A percentile compares a stretch with the other conserved stretches of the same genome.
phyloP scores from a whole-genome alignment of 2,797 vertebrate genomes.

The Masticophis lateralis region DNA sequence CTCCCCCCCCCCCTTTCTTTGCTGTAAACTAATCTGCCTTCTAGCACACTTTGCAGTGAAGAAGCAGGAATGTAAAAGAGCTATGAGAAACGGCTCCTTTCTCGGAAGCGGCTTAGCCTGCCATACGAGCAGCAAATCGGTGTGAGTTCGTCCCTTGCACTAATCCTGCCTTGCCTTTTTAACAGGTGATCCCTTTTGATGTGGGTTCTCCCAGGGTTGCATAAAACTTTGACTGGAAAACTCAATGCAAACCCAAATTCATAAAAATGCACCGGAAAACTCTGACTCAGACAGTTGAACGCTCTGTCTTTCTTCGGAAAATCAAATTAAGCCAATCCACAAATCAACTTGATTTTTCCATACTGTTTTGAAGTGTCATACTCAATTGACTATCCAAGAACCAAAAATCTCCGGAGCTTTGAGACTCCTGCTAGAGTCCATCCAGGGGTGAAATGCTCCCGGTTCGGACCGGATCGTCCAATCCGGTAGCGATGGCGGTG shows the following conservation, averaged over 20 bases:
- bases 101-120: not conserved
- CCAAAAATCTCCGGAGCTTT: not conserved
- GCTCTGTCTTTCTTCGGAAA: not conserved
- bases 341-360: not conserved
- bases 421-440: no score
- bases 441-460: no score
- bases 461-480: no score
- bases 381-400: not conserved
- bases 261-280: not conserved
- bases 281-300: not conserved
- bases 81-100: not conserved
- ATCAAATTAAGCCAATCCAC: not conserved
- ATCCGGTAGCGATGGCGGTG: no score
- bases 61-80: not conserved
- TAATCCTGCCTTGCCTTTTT: not conserved
- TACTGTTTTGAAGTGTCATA: not conserved
- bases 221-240: not conserved
- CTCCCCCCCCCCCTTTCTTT: no score
- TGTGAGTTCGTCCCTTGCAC: not conserved
- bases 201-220: not conserved
- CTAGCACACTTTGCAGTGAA: not conserved
- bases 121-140: not conserved
- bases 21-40: no score
- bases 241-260: not conserved
- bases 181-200: not conserved